These are phyloP conservation scores for Callyntrura guangdongensis DNA, from an alignment of 2,888 invertebrate species.

Conservation along the genomic window DNA sequence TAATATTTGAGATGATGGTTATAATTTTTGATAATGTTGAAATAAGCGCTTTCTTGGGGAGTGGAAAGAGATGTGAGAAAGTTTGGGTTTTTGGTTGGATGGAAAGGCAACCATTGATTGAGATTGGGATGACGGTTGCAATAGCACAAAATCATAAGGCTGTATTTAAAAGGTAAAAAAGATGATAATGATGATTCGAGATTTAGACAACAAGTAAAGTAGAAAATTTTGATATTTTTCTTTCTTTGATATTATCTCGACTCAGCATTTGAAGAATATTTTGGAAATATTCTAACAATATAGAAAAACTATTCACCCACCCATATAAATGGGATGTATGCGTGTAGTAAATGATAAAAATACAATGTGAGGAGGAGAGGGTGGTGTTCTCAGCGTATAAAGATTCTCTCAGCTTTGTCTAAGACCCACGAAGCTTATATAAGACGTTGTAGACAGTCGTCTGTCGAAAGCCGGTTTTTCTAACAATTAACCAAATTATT, in stretches of 20 bases:
- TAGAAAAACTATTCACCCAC: neutral
- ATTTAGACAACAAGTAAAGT: too few relatives aligned
- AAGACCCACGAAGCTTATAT: neutral
- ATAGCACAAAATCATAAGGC: too few relatives aligned
- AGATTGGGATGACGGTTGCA: too few relatives aligned
- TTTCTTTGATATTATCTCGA: too few relatives aligned
- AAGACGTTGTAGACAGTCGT: conserved; percentile 4
- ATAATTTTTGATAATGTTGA: too few relatives aligned
- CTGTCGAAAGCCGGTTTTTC: conserved; percentile 68
- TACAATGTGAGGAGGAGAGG: neutral
- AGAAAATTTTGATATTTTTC: too few relatives aligned
- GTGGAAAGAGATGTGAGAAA: neutral
- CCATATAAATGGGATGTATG: neutral
- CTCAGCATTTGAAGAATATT: too few relatives aligned
- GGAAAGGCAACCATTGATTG: neutral
- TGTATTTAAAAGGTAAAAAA: too few relatives aligned
- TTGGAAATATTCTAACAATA: too few relatives aligned
- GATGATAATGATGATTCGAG: too few relatives aligned
- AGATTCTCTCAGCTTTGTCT: neutral
- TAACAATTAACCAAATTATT: conserved; percentile 72
- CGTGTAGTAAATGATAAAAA: neutral
- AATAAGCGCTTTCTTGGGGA: too few relatives aligned
- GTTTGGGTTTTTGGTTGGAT: neutral
- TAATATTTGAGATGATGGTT: too few relatives aligned
- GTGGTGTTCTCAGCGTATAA: neutral